Percentiles rank a stretch among this genome's conserved stretches.
Conservation (phyloP, 1,140 invertebrate species). For the Saccostrea glomerata region DNA sequence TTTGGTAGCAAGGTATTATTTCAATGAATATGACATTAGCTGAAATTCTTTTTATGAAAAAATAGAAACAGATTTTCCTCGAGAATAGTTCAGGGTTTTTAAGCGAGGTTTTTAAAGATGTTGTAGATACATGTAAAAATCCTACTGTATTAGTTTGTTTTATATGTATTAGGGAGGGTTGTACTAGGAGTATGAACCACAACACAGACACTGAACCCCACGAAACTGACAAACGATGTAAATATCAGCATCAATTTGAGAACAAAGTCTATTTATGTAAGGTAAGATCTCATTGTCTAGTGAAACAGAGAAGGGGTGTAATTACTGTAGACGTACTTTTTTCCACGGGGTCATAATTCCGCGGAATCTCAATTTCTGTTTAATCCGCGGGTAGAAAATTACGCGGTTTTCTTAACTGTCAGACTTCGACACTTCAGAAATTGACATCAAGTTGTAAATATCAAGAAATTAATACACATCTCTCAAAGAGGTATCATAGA, state of each 20-base stretch:
- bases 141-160: neutral
- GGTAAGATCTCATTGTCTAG: constrained; percentile 63
- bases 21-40: too few species aligned
- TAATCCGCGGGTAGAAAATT: too few species aligned
- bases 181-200: constrained; percentile 89
- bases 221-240: constrained; percentile 79
- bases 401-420: too few species aligned
- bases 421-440: constrained; percentile 69
- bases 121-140: neutral
- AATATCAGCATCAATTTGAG: constrained; percentile 89
- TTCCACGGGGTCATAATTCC: too few species aligned
- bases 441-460: too few species aligned
- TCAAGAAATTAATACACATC: too few species aligned
- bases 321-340: too few species aligned
- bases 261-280: constrained; percentile 89
- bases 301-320: neutral
- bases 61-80: neutral
- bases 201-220: constrained; percentile 85
- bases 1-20: too few species aligned
- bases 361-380: too few species aligned
- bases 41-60: neutral
- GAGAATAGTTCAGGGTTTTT: too few species aligned
- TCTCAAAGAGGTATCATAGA: too few species aligned
- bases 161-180: constrained; percentile 76
- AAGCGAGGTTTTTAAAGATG: neutral